phyloP scores from a whole-genome alignment of 2,888 invertebrate genomes.

The Geotrupes spiniger region DNA sequence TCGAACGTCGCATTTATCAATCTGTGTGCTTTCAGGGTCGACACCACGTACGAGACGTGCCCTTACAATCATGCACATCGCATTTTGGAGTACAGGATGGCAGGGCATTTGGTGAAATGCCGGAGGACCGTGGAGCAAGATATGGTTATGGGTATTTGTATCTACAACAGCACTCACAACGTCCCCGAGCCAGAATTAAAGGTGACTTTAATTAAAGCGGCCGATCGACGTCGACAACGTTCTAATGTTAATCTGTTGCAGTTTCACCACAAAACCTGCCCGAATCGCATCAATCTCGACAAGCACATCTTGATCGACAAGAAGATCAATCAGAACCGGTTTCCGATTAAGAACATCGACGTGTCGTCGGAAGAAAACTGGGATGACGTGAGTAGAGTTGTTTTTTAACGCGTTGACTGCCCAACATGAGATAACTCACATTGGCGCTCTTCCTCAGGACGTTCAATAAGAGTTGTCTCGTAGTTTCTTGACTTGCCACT shows the following conservation, averaged over 20 bases:
- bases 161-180: slow-evolving; percentile 1
- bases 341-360: background rate
- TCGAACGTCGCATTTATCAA: background rate
- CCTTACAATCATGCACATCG: background rate
- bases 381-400: background rate
- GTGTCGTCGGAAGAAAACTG: background rate
- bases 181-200: background rate
- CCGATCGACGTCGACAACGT: too few relatives aligned
- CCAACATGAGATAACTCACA: too few relatives aligned
- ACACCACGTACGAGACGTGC: background rate
- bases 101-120: background rate
- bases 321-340: background rate
- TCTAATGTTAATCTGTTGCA: background rate
- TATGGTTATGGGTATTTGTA: background rate
- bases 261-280: background rate
- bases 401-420: background rate
- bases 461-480: background rate
- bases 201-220: background rate
- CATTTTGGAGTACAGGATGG: background rate
- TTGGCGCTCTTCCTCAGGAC: too few relatives aligned
- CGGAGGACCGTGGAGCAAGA: background rate
- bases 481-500: too few relatives aligned
- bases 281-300: background rate
- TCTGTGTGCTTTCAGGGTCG: background rate
- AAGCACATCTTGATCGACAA: background rate